Conservation (phyloP, 1,140 invertebrate genomes). For the Onthophagus taurus region DNA sequence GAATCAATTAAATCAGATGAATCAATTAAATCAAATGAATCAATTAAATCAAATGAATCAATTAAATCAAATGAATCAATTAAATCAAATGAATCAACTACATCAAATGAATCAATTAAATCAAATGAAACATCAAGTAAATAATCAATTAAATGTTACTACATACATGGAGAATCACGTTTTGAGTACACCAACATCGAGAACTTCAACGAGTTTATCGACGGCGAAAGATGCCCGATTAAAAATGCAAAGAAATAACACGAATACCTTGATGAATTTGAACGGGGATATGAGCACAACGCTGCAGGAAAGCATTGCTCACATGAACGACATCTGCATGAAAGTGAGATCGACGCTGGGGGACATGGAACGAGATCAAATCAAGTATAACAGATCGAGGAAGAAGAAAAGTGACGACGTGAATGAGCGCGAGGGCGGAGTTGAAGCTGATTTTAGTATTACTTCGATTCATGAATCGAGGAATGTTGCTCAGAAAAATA, state of each 20-base stretch:
- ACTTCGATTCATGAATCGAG: not conserved
- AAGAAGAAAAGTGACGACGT: not conserved
- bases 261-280: not conserved
- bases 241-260: slow-evolving; percentile 11
- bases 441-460: not conserved
- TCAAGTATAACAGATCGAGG: slow-evolving; percentile 1
- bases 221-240: no score
- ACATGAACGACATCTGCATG: slow-evolving; percentile 8
- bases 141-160: no score
- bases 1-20: no score
- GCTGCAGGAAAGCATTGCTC: slow-evolving; percentile 9
- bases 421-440: slow-evolving; percentile 1
- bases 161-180: no score
- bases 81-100: no score
- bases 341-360: slow-evolving; percentile 1
- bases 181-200: not conserved
- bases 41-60: no score
- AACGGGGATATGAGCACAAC: slow-evolving; percentile 14
- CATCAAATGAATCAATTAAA: no score
- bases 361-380: slow-evolving; percentile 8
- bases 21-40: no score
- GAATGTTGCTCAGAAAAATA: no score
- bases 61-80: no score
- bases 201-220: slow-evolving; percentile 11
- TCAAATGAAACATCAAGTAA: no score